phyloP scores from a whole-genome alignment of 2,888 invertebrate genomes.

The Tinea pellionella region DNA sequence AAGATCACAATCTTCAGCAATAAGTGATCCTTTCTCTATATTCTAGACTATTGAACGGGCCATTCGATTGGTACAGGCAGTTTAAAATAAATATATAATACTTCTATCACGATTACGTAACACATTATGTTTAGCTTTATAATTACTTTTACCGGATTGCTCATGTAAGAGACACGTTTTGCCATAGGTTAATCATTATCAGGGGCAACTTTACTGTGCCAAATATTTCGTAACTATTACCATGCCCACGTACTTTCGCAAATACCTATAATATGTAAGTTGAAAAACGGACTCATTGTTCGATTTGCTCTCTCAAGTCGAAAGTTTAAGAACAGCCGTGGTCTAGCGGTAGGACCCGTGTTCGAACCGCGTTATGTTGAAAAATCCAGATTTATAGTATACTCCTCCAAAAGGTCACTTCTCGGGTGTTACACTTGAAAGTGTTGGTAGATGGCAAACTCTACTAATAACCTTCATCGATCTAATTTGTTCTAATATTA shows the following conservation, averaged over 20 bases:
- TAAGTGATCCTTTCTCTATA: not conserved
- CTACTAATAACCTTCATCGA: no score
- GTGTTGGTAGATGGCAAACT: no score
- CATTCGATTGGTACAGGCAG: not conserved
- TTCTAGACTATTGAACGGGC: no score
- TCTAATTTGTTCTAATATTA: no score
- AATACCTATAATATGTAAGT: not conserved
- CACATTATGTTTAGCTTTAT: not conserved
- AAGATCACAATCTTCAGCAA: not conserved
- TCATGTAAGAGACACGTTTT: constrained; percentile 11
- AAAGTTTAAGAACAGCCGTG: no score
- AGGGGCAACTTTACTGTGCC: not conserved
- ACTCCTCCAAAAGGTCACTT: no score
- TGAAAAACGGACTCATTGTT: not conserved
- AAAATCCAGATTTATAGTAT: no score
- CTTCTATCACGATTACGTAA: constrained; percentile 15
- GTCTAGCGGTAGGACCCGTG: no score
- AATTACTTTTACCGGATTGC: constrained; percentile 10
- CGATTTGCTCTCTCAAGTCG: not conserved
- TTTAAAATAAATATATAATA: not conserved
- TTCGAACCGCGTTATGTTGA: no score
- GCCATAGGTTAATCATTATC: not conserved
- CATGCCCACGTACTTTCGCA: constrained; percentile 5
- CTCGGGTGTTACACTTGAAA: no score
- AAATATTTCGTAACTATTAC: constrained; percentile 10